These are phyloP conservation scores for Melanotaenia parkinsoni DNA, from an alignment of 2,797 vertebrate genomes.

Conservation along the genomic window DNA sequence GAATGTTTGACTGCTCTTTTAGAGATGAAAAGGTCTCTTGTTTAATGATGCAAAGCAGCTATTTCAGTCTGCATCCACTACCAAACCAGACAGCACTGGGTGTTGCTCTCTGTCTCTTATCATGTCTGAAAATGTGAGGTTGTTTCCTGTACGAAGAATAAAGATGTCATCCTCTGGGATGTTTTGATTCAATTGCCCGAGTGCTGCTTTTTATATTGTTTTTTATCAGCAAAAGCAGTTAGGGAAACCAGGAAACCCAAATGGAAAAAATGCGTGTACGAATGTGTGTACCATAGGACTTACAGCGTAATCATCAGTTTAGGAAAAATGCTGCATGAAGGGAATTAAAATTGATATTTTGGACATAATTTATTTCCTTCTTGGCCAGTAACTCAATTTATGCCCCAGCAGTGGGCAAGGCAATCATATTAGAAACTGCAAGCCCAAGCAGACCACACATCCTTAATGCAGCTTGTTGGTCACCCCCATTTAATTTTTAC, in stretches of 20 bases:
- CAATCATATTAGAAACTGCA: slow-evolving; percentile 46
- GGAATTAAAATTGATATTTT: slow-evolving; percentile 69
- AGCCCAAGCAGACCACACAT: slow-evolving; percentile 16
- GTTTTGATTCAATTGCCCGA: slow-evolving; percentile 66
- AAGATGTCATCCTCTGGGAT: slow-evolving; percentile 69
- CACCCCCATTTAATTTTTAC: neutral
- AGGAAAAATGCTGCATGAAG: slow-evolving; percentile 48
- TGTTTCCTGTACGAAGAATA: slow-evolving; percentile 59
- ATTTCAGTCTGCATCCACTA: slow-evolving; percentile 19
- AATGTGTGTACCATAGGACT: slow-evolving; percentile 26
- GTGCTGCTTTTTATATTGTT: slow-evolving; percentile 33
- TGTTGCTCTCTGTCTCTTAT: slow-evolving; percentile 63
- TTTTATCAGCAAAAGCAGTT: slow-evolving; percentile 58
- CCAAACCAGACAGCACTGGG: slow-evolving; percentile 25
- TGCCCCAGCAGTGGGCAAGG: slow-evolving; percentile 34
- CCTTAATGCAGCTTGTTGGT: slow-evolving; percentile 2
- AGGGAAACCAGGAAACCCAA: slow-evolving; percentile 38
- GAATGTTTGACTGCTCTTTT: slow-evolving; percentile 36
- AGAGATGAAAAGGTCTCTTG: slow-evolving; percentile 53
- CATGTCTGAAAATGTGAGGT: slow-evolving; percentile 59
- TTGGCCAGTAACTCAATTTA: slow-evolving; percentile 51
- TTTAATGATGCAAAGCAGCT: slow-evolving; percentile 53
- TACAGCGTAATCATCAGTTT: slow-evolving; percentile 63
- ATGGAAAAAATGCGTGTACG: slow-evolving; percentile 17
- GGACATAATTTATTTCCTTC: slow-evolving; percentile 57